These are phyloP conservation scores for Drosophila leonis DNA, from an alignment of 2,888 invertebrate species.

Conservation along the genomic window DNA sequence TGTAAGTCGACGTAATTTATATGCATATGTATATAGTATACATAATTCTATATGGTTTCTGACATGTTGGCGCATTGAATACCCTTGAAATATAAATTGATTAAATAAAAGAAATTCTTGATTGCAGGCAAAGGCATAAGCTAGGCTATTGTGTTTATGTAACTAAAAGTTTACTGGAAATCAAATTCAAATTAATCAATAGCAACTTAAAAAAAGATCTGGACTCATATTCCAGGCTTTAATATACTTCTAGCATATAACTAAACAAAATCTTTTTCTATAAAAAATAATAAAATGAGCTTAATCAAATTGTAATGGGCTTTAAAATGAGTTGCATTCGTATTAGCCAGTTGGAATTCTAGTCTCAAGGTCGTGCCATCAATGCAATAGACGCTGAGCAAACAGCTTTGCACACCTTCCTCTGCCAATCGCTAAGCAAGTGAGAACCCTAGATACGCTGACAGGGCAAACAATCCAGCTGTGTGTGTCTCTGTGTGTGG, in stretches of 20 bases:
- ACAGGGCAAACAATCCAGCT: slow-evolving; percentile 25
- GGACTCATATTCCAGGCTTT: no score
- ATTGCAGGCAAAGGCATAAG: not conserved
- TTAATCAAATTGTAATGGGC: not conserved
- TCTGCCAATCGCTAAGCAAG: slow-evolving; percentile 1
- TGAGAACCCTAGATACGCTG: slow-evolving; percentile 23
- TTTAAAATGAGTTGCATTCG: slow-evolving; percentile 1
- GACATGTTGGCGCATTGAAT: not conserved
- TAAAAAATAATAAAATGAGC: not conserved
- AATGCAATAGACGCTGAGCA: slow-evolving; percentile 20
- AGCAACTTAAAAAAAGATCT: no score
- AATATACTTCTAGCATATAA: no score
- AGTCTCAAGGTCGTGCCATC: slow-evolving; percentile 26
- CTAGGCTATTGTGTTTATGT: not conserved
- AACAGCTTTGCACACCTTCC: slow-evolving; percentile 23
- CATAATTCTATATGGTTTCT: not conserved
- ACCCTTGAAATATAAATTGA: not conserved
- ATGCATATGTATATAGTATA: not conserved
- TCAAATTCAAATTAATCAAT: no score
- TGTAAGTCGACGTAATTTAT: not conserved
- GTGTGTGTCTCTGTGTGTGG: not conserved
- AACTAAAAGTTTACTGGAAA: no score
- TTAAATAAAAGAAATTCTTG: not conserved
- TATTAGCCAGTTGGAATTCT: not conserved
- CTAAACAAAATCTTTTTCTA: no score